phyloP scores from a whole-genome alignment of 2,797 vertebrate species.

The Acrossocheilus wenchowensis region DNA sequence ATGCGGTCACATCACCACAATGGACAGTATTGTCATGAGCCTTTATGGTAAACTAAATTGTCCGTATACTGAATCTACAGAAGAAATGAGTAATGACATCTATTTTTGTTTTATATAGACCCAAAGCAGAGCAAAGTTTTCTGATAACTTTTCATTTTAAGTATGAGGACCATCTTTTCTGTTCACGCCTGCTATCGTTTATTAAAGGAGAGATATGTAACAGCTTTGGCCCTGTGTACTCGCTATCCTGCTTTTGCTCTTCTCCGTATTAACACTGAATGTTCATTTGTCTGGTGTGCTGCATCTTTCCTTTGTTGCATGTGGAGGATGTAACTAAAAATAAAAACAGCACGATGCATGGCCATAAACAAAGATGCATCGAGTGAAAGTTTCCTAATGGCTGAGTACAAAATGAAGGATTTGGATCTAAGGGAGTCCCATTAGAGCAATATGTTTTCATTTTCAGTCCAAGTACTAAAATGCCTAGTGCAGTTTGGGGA shows the following conservation, averaged over 20 bases:
- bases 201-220: not conserved
- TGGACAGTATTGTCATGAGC: conserved; percentile 37
- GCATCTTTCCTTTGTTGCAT: conserved; percentile 54
- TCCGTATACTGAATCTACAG: not conserved
- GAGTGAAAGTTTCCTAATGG: not conserved
- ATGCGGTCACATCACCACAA: conserved; percentile 67
- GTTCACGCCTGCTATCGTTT: not conserved
- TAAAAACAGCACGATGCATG: conserved; percentile 56
- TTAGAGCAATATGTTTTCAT: conserved; percentile 3
- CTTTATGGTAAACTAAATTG: not conserved
- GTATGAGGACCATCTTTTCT: not conserved
- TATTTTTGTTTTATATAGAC: not conserved
- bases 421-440: not conserved
- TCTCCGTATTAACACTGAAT: conserved; percentile 36
- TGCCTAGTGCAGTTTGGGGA: not conserved
- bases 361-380: conserved; percentile 68
- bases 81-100: not conserved
- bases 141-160: not conserved
- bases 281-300: conserved; percentile 67
- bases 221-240: conserved; percentile 62
- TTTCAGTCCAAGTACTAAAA: conserved; percentile 12
- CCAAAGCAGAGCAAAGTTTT: not conserved
- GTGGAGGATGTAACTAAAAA: conserved; percentile 32
- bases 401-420: not conserved
- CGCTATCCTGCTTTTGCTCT: conserved; percentile 51